phyloP scores from a whole-genome alignment of 2,113 vertebrate species.

The Ptilonorhynchus violaceus region DNA sequence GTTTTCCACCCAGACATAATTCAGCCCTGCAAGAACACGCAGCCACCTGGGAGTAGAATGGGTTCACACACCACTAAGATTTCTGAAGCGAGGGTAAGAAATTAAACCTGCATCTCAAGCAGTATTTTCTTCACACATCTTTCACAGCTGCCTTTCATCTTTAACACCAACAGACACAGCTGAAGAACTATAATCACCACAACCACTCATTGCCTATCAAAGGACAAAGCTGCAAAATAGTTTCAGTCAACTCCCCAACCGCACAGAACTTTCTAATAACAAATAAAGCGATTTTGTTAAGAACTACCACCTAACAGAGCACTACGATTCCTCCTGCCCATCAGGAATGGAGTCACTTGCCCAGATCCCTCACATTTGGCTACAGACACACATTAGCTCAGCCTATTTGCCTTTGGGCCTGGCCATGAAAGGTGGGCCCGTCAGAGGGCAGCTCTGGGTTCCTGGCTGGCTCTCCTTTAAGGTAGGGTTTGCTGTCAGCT shows the following conservation, averaged over 20 bases:
- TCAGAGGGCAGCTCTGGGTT: neutral
- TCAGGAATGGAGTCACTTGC: neutral
- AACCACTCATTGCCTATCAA: fast-evolving
- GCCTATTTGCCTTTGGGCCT: neutral
- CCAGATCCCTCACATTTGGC: neutral
- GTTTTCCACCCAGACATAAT: neutral
- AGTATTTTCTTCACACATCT: neutral
- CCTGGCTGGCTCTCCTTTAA: neutral
- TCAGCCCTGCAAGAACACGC: neutral
- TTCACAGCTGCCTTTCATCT: neutral
- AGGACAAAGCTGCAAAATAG: neutral
- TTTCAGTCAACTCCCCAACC: neutral
- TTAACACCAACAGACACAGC: neutral
- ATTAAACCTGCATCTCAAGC: neutral
- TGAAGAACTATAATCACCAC: neutral
- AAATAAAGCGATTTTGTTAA: neutral
- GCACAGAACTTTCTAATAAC: neutral
- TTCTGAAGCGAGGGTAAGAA: neutral
- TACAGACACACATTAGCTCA: neutral
- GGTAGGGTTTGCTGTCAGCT: neutral
- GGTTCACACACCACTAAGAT: neutral
- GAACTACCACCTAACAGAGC: neutral
- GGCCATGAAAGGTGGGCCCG: neutral
- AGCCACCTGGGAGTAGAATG: neutral
- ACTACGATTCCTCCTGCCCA: neutral